Evolutionary conservation across 2,888 invertebrate species (phyloP), one percentile per base, ranked within the genome.

Genomic region (Andrena fulva): DNA sequence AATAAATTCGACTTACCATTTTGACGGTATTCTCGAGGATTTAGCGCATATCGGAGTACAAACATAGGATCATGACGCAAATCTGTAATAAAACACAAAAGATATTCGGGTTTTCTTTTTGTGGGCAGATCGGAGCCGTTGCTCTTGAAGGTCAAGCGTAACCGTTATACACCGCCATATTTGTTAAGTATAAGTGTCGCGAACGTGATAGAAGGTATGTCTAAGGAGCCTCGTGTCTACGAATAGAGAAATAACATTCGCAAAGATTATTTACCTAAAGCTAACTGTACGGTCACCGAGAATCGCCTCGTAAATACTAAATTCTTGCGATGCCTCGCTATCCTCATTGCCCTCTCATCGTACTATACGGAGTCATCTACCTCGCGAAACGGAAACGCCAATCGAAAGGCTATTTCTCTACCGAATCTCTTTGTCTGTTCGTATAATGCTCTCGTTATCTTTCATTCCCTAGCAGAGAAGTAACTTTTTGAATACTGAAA

Each of bases 81-180:
- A 87, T 89, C 92, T 92, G 92, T 63, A 92, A 92, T 80, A 80
- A 89, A 86, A 90, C 86, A 89, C 84, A 87, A 89, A 85, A 71
- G 42, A 87, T 70, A 80, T 77, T 88, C 73, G 60, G 59, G 67
- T 64, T 70, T 66, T 78, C 42, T 80, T 85, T 84, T 81, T 56
- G 76, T 67, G 56, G 50, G 59, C 35, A 68, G 59, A 72, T 35
- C 6, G 31, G 7, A 77, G 60, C 24, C 76, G 27, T 42, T 42
- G n/a, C 20, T 71, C 10, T 72, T 7, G 29, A 60, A 70, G 42
- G 77, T 29, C 62, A 69, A 78, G 62, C 62, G 64, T 88, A 80
- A 56, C 74, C 76, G 59, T 64, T 72, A 76, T 67, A 80, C 35
- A 87, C 89, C 89, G 89, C 89, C 89, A 89, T 89, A 80, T 89